phyloP scores from a whole-genome alignment of 2,888 invertebrate genomes.

The Ophion slaviceki region DNA sequence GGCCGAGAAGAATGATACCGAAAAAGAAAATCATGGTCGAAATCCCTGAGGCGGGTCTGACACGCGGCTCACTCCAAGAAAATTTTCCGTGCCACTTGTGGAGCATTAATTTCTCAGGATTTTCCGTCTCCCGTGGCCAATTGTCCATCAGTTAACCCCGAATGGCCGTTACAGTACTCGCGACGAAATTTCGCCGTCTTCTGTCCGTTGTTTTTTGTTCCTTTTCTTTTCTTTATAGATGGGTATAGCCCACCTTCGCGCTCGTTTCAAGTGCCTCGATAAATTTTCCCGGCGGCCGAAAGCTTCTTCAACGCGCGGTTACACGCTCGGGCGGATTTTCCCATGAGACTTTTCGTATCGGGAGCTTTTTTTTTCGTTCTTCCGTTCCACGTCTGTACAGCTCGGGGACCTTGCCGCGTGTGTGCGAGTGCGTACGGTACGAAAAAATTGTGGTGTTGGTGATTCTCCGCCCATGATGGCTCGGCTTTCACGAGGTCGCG shows the following conservation, averaged over 20 bases:
- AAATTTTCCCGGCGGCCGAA: slow-evolving; percentile 56
- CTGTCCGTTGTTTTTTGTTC: not conserved
- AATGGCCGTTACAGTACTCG: slow-evolving; percentile 33
- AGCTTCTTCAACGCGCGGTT: slow-evolving; percentile 47
- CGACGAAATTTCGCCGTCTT: slow-evolving; percentile 33
- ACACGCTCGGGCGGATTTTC: slow-evolving; percentile 26
- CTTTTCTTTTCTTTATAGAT: not conserved
- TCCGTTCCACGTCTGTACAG: not conserved
- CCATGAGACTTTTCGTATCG: slow-evolving; percentile 49
- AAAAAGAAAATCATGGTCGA: slow-evolving; percentile 4
- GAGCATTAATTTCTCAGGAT: slow-evolving; percentile 53
- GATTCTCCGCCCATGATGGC: slow-evolving; percentile 47
- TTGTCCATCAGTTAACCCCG: slow-evolving; percentile 52
- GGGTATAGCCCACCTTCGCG: not conserved
- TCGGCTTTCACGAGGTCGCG: slow-evolving; percentile 31
- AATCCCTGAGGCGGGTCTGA: not conserved
- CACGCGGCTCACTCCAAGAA: not conserved
- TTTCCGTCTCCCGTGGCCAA: slow-evolving; percentile 41
- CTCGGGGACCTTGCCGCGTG: not conserved
- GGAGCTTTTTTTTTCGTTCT: not conserved
- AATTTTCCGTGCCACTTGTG: slow-evolving; percentile 30
- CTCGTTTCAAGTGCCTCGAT: slow-evolving; percentile 46
- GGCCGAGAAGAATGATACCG: not conserved
- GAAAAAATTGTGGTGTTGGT: slow-evolving; percentile 29
- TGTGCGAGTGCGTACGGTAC: not conserved